Percentiles rank a stretch among this genome's conserved stretches.
phyloP scores from a whole-genome alignment of 2,113 vertebrate species.

The Panthera leo region DNA sequence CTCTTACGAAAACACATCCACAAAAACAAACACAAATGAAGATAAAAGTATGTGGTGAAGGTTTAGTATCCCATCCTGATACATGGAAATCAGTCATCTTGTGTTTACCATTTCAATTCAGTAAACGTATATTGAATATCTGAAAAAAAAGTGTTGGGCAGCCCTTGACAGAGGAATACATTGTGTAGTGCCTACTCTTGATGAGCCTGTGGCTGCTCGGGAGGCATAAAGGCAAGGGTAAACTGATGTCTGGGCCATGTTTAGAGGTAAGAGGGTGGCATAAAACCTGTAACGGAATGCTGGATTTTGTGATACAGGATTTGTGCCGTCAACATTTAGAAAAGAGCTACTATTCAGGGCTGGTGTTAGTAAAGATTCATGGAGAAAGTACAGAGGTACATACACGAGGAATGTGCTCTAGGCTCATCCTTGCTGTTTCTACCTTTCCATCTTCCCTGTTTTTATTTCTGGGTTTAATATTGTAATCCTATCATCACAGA shows the following conservation, averaged over 20 bases:
- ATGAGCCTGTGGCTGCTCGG: background rate
- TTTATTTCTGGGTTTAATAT: background rate
- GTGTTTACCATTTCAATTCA: background rate
- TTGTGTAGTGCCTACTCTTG: background rate
- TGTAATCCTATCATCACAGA: background rate
- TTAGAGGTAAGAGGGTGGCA: background rate
- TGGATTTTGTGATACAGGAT: background rate
- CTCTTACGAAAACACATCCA: background rate
- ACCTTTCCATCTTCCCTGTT: background rate
- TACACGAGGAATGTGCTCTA: background rate
- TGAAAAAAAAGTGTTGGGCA: background rate
- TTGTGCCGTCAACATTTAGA: background rate
- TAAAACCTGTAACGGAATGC: background rate
- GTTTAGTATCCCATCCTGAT: background rate
- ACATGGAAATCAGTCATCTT: background rate
- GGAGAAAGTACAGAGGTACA: background rate
- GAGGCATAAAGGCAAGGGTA: background rate
- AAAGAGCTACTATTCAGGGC: background rate
- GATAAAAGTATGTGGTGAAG: background rate
- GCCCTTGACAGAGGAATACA: background rate
- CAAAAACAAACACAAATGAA: background rate
- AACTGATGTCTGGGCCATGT: background rate
- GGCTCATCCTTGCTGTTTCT: background rate
- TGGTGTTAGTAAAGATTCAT: background rate
- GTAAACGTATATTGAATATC: background rate